Evolutionary conservation across 1,140 invertebrate species (phyloP).

Genomic region (Gonatopus flavifemur): DNA sequence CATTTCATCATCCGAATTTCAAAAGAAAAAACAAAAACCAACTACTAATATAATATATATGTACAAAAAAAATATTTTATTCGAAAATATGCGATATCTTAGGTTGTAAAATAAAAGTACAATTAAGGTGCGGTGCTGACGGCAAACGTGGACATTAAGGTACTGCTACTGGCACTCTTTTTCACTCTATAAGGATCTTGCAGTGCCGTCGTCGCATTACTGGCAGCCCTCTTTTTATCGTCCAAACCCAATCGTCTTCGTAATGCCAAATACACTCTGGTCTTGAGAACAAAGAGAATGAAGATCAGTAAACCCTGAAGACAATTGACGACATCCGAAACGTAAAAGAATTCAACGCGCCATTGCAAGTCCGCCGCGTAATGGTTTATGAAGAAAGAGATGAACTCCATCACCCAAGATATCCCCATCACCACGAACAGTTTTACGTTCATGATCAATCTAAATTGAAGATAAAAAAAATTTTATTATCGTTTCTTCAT

Average conservation of each 20-base stretch:
- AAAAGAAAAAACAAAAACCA: background rate
- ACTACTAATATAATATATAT: background rate
- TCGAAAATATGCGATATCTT: too few species aligned
- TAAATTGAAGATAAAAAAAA: constrained; percentile 36
- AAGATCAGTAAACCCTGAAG: constrained; percentile 69
- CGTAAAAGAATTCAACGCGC: constrained; percentile 36
- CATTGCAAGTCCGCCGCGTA: constrained; percentile 17
- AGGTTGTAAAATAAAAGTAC: too few species aligned
- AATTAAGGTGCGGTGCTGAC: constrained; percentile 22
- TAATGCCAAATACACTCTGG: constrained; percentile 54
- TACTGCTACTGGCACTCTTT: constrained; percentile 37
- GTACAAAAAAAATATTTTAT: background rate
- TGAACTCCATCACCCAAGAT: constrained; percentile 68
- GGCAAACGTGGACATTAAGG: constrained; percentile 34
- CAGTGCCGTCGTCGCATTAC: constrained; percentile 14
- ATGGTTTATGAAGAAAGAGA: constrained; percentile 54
- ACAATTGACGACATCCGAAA: constrained; percentile 64
- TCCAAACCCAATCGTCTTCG: constrained; percentile 21
- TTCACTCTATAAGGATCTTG: constrained; percentile 34
- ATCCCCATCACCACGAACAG: constrained; percentile 77
- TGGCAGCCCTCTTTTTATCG: constrained; percentile 1
- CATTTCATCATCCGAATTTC: too few species aligned
- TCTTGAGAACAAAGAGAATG: constrained; percentile 66
- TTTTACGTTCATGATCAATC: constrained; percentile 70
- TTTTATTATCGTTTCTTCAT: too few species aligned